Evolutionary conservation across 2,113 vertebrate species (phyloP).

Genomic region (Sceloporus undulatus): DNA sequence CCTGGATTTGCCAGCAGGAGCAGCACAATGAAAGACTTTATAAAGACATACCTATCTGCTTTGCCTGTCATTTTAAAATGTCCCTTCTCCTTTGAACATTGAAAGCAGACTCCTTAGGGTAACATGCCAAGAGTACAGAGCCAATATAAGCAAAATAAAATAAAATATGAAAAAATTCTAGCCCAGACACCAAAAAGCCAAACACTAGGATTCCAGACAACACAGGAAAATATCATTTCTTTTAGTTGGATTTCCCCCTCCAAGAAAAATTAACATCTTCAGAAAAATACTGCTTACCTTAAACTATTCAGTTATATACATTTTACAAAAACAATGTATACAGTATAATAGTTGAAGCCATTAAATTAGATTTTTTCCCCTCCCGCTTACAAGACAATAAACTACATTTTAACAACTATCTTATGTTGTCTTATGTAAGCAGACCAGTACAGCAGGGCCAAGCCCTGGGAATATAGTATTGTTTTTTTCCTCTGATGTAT

Average conservation of each 20-base stretch:
- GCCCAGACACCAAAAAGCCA: conserved; percentile 16
- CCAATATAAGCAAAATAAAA: conserved; percentile 11
- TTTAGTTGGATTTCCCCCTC: conserved; percentile 2
- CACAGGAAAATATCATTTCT: conserved; percentile 30
- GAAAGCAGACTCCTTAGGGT: conserved; percentile 13
- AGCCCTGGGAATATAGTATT: background rate
- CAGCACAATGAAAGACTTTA: conserved; percentile 3
- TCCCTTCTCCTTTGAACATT: conserved; percentile 16
- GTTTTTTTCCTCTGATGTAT: background rate
- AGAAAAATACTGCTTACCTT: background rate
- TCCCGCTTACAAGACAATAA: background rate
- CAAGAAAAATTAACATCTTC: conserved; percentile 1
- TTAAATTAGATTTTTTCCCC: conserved; percentile 3
- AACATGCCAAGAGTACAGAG: conserved; percentile 19
- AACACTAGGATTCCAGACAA: conserved; percentile 19
- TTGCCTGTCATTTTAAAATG: conserved; percentile 22
- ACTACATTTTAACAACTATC: background rate
- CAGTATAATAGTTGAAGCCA: background rate
- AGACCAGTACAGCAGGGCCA: background rate
- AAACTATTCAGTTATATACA: background rate
- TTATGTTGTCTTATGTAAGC: background rate
- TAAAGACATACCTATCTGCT: conserved; percentile 16
- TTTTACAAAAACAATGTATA: background rate
- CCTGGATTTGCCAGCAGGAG: conserved; percentile 4
- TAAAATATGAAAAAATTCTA: background rate